Base-by-base conservation (phyloP, 1,140 invertebrate species). In the Drosophila kikkawai region DNA sequence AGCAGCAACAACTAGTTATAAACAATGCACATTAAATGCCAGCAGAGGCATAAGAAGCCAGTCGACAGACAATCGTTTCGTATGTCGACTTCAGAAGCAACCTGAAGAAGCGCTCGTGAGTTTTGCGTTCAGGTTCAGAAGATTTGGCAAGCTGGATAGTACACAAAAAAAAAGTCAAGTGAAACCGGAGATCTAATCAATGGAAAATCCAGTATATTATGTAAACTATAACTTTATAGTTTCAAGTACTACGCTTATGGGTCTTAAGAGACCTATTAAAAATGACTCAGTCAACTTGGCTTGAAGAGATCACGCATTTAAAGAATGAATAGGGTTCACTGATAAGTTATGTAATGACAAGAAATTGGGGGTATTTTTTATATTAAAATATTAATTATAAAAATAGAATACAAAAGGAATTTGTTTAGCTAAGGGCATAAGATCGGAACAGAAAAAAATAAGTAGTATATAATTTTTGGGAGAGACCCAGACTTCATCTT, bases 21-120 rank as follows among this genome's bases (percentile, higher is more conserved):
- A 87, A 83, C 83, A 83, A 87, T 87, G 84, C 77, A 77, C 76
- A 86, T 75, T 82, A 82, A 87, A 77, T 57, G 79, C 77, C 74
- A 80, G 41, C 75, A 60, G 29, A 48, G 32, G 26, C 50, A 56
- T 44, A 19, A 41, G 39, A 44, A 34, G 41, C 63, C 39, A 17
- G 19, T 51, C 55, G 15, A 11, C 17, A 65, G 13, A 47, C 26
- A 48, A 26, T 51, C 15, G 37, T 41, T 68, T 68, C 44, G 36
- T 15, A 34, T 68, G 45, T 55, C 17, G 36, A 41, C 58, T 47
- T 47, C 7, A 37, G 41, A 37, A 63, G 26, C 60, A 13, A n/a
- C 44, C 15, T n/a, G 0, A 17, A 19, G 32, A 55, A 55, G 12
- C 51, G 17, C 17, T 9, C 4, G 19, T 19, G 7, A 37, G 2